Evolutionary conservation across 1,140 invertebrate species (phyloP).

Genomic region (Trichomalopsis sarcophagae): DNA sequence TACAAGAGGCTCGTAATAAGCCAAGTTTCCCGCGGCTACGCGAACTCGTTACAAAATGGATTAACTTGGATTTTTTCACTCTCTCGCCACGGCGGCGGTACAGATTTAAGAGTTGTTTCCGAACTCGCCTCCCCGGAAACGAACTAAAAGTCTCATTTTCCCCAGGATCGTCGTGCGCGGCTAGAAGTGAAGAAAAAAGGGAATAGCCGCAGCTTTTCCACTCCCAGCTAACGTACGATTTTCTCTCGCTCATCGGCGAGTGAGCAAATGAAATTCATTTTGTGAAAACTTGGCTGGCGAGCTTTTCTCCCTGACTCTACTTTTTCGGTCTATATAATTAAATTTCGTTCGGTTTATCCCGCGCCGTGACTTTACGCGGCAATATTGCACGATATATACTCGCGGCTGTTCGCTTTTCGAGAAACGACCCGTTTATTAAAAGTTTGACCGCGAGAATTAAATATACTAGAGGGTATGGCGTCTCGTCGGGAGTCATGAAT

Average conservation of each 20-base stretch:
- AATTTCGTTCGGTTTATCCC: constrained; percentile 32
- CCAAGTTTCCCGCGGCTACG: background rate
- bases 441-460: background rate
- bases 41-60: constrained; percentile 40
- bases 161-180: background rate
- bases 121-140: constrained; percentile 5
- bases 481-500: too few relatives aligned
- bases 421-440: too few relatives aligned
- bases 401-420: background rate
- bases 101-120: constrained; percentile 47
- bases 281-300: background rate
- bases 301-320: background rate
- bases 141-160: constrained; percentile 45
- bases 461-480: too few relatives aligned
- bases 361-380: background rate
- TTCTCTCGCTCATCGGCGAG: background rate
- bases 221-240: constrained; percentile 15
- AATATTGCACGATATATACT: background rate
- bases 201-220: background rate
- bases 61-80: constrained; percentile 40
- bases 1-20: constrained; percentile 4
- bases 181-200: background rate
- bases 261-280: constrained; percentile 44
- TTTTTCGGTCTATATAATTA: constrained; percentile 20
- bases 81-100: background rate